Evolutionary conservation across 1,140 invertebrate genomes (phyloP).

Genomic region (Drosophila kepulauana): DNA sequence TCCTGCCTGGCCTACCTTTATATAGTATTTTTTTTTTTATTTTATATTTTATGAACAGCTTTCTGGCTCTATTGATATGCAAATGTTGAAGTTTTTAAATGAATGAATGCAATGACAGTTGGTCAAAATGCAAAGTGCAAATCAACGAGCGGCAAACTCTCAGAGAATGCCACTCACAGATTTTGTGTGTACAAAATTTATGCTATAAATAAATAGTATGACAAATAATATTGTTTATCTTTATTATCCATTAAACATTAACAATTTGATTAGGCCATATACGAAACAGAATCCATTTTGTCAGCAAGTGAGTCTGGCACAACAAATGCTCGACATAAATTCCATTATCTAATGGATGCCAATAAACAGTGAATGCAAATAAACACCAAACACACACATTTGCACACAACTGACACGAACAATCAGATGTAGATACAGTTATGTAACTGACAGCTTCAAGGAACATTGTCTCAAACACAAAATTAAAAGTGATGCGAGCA

Average conservation of each 20-base stretch:
- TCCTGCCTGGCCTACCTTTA: constrained; percentile 2
- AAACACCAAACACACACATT: constrained; percentile 16
- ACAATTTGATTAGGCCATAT: constrained; percentile 17
- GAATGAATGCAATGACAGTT: constrained; percentile 48
- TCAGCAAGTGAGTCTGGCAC: constrained; percentile 19
- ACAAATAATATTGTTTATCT: constrained; percentile 26
- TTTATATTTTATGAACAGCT: constrained; percentile 22
- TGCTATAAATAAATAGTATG: neutral
- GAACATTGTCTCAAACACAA: constrained; percentile 68
- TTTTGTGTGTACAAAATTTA: constrained; percentile 3
- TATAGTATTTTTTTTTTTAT: neutral
- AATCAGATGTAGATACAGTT: constrained; percentile 56
- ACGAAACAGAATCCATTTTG: constrained; percentile 13
- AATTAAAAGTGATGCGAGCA: constrained; percentile 77
- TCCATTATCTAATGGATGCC: constrained; percentile 79
- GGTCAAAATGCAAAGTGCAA: constrained; percentile 22
- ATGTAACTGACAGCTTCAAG: constrained; percentile 68
- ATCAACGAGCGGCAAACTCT: constrained; percentile 6
- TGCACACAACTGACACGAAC: neutral
- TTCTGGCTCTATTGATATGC: constrained; percentile 35
- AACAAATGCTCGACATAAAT: constrained; percentile 71
- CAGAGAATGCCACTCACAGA: neutral
- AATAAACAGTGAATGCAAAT: constrained; percentile 61
- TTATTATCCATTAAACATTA: constrained; percentile 26
- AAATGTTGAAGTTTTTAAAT: constrained; percentile 32